phyloP scores from a whole-genome alignment of 2,797 vertebrate genomes.

The Eremophila alpestris region DNA sequence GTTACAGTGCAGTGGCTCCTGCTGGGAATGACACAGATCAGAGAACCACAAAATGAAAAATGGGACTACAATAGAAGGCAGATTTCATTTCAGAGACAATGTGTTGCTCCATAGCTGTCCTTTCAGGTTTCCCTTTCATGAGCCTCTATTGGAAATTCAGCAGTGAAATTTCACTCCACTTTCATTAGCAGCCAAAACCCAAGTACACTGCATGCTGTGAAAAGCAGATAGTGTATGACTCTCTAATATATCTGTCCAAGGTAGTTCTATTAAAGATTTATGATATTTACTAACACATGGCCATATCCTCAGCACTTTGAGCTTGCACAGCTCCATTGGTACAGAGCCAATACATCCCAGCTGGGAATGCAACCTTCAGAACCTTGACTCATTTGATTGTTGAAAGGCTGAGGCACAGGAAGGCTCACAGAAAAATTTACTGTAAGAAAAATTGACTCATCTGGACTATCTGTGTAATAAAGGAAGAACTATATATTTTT shows the following conservation, averaged over 20 bases:
- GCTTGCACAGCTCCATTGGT: neutral
- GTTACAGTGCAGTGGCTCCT: neutral
- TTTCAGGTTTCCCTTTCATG: neutral
- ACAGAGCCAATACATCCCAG: neutral
- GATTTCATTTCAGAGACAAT: neutral
- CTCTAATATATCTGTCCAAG: neutral
- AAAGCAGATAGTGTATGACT: neutral
- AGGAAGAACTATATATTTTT: neutral
- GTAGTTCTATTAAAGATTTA: neutral
- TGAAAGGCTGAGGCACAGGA: neutral
- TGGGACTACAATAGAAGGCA: fast-evolving
- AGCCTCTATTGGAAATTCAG: neutral
- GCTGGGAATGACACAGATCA: neutral
- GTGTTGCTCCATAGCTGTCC: neutral
- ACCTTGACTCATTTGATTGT: neutral
- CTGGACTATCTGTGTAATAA: neutral
- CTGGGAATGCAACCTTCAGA: neutral
- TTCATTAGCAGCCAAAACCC: neutral
- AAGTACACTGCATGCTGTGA: neutral
- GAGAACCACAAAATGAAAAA: neutral
- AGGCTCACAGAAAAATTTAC: neutral
- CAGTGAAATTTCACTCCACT: neutral
- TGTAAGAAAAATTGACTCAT: neutral
- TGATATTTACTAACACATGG: neutral
- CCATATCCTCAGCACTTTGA: neutral